Conservation (phyloP, 2,888 invertebrate genomes). For the Steinernema scapterisci region DNA sequence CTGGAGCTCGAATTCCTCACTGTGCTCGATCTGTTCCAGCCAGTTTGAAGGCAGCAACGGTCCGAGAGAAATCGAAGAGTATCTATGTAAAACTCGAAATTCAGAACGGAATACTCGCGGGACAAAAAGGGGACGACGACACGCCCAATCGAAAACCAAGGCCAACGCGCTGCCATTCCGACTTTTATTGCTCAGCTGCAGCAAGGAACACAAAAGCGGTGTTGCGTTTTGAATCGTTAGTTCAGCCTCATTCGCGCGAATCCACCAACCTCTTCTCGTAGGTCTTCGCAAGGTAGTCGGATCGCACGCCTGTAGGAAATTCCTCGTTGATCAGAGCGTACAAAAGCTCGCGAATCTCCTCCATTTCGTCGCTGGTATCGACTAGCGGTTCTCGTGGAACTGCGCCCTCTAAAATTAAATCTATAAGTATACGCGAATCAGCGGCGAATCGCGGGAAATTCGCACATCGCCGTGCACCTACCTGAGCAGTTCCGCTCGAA, state of each 20-base stretch:
- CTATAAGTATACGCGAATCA: too few relatives aligned
- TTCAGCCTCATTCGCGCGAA: background rate
- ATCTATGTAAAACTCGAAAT: too few relatives aligned
- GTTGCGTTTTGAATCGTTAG: background rate
- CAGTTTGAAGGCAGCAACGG: constrained; percentile 51
- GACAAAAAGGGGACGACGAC: too few relatives aligned
- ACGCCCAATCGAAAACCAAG: too few relatives aligned
- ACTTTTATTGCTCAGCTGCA: too few relatives aligned
- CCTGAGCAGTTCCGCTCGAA: constrained; percentile 17
- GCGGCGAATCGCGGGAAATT: too few relatives aligned
- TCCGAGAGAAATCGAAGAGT: constrained; percentile 50
- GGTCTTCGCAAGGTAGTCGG: constrained; percentile 52
- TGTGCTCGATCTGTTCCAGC: constrained; percentile 49
- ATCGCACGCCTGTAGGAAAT: constrained; percentile 54
- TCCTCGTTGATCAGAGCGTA: constrained; percentile 55
- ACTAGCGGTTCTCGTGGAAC: constrained; percentile 50
- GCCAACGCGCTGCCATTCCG: too few relatives aligned
- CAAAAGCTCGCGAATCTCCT: constrained; percentile 56
- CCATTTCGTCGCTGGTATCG: constrained; percentile 60
- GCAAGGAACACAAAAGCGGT: too few relatives aligned
- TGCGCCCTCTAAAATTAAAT: constrained; percentile 1
- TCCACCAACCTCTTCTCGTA: constrained; percentile 53
- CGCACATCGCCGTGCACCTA: background rate
- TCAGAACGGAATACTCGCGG: too few relatives aligned
- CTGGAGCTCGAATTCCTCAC: constrained; percentile 49